Conservation (phyloP, 2,113 vertebrate species). For the Nansenia antarctica region DNA sequence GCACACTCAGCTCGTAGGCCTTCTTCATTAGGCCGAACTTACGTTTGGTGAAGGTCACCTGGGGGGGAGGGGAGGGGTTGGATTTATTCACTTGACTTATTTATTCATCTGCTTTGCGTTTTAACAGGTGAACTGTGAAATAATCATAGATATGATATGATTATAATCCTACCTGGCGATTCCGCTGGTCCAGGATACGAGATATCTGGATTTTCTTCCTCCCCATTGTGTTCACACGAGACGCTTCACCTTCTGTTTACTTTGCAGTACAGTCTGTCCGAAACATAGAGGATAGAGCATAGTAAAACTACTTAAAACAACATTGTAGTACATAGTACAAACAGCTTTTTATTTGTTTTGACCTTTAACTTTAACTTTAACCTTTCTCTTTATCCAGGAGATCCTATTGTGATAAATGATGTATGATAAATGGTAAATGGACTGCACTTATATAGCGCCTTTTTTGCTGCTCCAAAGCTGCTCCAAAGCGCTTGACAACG, state of each 20-base stretch:
- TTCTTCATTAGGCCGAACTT: constrained; percentile 99
- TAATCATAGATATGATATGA: not conserved
- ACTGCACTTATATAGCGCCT: too few species aligned
- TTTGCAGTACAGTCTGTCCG: too few species aligned
- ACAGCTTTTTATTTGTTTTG: too few species aligned
- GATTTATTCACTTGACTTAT: not conserved
- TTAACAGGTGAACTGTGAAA: not conserved
- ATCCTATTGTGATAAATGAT: not conserved
- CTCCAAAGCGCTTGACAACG: too few species aligned
- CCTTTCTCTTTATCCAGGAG: not conserved
- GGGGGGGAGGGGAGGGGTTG: not conserved
- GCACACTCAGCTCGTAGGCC: constrained; percentile 93
- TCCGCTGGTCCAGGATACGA: constrained; percentile 91
- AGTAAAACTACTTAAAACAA: too few species aligned
- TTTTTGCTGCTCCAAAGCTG: too few species aligned
- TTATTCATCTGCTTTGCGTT: not conserved
- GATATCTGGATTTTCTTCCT: constrained; percentile 98
- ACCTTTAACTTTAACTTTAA: not conserved
- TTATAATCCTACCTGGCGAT: constrained; percentile 82
- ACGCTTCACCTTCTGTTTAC: too few species aligned
- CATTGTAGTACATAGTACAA: too few species aligned
- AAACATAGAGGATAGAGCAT: too few species aligned
- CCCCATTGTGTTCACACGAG: constrained; percentile 82
- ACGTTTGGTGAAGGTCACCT: constrained; percentile 96
- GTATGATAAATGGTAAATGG: not conserved